phyloP scores from a whole-genome alignment of 2,113 vertebrate genomes.

The Equus przewalskii region DNA sequence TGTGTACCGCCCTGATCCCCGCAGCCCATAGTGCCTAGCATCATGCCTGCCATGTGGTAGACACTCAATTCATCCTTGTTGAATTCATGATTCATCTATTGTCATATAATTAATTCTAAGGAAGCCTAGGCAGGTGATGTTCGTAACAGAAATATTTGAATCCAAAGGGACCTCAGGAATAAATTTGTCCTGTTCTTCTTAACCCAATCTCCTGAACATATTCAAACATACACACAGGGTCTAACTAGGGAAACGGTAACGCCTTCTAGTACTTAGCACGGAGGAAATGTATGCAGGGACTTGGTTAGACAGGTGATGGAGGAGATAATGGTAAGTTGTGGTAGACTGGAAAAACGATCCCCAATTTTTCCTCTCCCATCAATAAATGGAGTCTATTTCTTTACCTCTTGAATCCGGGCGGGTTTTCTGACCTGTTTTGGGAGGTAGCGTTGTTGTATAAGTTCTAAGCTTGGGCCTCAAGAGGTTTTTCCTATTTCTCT shows the following conservation, averaged over 20 bases:
- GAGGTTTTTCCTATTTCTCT: not conserved
- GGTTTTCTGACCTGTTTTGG: not conserved
- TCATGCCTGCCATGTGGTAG: not conserved
- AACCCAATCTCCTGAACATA: not conserved
- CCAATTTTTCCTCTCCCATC: not conserved
- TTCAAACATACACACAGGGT: not conserved
- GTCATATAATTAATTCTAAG: constrained; percentile 6
- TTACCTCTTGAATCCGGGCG: not conserved
- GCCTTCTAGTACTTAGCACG: not conserved
- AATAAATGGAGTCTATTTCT: not conserved
- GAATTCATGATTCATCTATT: not conserved
- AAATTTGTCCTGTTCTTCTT: not conserved
- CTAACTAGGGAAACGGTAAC: not conserved
- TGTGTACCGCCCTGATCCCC: fast-evolving
- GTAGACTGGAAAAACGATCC: not conserved
- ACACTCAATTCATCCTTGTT: not conserved
- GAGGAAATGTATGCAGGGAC: not conserved
- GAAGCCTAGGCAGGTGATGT: not conserved
- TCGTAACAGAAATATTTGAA: not conserved
- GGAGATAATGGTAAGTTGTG: not conserved
- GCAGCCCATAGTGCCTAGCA: not conserved
- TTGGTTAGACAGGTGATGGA: not conserved
- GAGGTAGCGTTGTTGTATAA: not conserved
- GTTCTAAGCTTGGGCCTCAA: not conserved
- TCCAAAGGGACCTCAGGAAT: not conserved